Conservation (phyloP, 2,113 vertebrate species). For the Xiphias gladius region DNA sequence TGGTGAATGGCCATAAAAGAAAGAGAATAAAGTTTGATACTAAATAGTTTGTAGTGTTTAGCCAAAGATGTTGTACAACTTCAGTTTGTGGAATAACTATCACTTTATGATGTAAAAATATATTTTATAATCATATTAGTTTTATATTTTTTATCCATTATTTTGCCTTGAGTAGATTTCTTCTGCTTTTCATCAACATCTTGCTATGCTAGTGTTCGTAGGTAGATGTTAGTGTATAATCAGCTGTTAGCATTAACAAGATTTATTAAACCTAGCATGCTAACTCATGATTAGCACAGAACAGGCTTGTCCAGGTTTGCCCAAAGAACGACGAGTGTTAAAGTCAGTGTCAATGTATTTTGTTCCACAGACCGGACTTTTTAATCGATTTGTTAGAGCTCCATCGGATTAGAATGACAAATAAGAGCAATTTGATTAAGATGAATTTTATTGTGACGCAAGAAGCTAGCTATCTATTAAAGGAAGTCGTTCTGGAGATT, state of each 20-base stretch:
- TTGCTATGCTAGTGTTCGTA: slow-evolving; percentile 28
- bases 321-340: slow-evolving; percentile 1
- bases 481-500: background rate
- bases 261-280: slow-evolving; percentile 50
- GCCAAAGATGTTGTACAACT: slow-evolving; percentile 62
- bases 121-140: slow-evolving; percentile 63
- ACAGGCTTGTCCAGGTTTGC: slow-evolving; percentile 12
- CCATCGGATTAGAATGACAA: background rate
- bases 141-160: slow-evolving; percentile 42
- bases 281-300: slow-evolving; percentile 47
- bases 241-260: slow-evolving; percentile 36
- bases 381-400: background rate
- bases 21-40: slow-evolving; percentile 36
- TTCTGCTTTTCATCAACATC: slow-evolving; percentile 26
- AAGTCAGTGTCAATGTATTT: background rate
- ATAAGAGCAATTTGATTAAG: background rate
- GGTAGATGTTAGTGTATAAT: slow-evolving; percentile 28
- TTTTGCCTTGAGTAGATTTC: slow-evolving; percentile 42
- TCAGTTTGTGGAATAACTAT: slow-evolving; percentile 56
- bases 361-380: background rate
- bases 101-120: slow-evolving; percentile 47
- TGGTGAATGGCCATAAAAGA: background rate
- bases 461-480: background rate
- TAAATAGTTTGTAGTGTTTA: slow-evolving; percentile 34
- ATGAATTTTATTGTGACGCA: background rate